Conservation (phyloP, 2,888 invertebrate species). For the Lepidochrysops patricia region DNA sequence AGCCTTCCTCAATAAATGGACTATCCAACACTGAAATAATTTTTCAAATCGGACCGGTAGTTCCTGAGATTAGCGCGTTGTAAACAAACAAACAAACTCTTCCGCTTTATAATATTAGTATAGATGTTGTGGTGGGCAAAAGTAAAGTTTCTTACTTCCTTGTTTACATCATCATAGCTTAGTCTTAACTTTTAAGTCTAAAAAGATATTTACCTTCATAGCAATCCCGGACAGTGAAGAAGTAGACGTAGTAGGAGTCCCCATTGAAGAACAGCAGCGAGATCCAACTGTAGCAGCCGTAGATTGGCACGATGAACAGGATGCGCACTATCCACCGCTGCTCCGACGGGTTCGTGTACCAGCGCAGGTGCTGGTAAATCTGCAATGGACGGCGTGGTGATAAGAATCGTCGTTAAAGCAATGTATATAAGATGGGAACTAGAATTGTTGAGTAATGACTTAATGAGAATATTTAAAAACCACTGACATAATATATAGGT, state of each 20-base stretch:
- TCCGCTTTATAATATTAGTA: no score
- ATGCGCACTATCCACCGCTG: constrained; percentile 99
- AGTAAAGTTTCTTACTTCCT: no score
- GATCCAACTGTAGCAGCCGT: constrained; percentile 98
- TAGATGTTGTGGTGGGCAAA: no score
- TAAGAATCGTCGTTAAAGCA: neutral
- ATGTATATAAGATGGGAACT: neutral
- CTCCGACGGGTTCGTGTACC: constrained; percentile 99
- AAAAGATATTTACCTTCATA: constrained; percentile 87
- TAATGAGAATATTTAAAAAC: no score
- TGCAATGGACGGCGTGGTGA: constrained; percentile 52
- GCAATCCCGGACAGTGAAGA: constrained; percentile 99
- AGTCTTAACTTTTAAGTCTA: neutral
- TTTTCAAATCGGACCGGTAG: no score
- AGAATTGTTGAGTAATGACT: no score
- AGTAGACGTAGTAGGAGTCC: constrained; percentile 98
- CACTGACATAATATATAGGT: no score
- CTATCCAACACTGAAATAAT: no score
- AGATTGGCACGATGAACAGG: constrained; percentile 98
- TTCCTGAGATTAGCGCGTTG: no score
- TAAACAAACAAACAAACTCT: no score
- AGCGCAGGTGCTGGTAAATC: constrained; percentile 98
- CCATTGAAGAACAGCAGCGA: constrained; percentile 98
- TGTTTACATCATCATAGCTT: no score
- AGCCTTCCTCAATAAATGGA: no score